A percentile compares a stretch with the other conserved stretches of the same genome.
Evolutionary conservation across 2,888 invertebrate genomes (phyloP).

Genomic region (Heliconius erato): DNA sequence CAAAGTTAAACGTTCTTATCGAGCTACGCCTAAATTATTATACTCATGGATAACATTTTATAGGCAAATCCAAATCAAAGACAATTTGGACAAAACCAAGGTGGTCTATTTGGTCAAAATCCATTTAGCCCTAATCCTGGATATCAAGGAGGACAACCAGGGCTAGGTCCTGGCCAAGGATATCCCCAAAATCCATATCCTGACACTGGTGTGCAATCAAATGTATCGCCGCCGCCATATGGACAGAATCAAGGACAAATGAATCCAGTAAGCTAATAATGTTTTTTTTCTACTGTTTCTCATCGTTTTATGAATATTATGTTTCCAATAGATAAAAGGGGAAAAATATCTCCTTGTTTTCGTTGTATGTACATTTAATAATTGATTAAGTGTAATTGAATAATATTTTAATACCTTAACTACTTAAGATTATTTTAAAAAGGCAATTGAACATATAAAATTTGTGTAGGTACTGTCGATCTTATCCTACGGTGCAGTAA

Average conservation of each 20-base stretch:
- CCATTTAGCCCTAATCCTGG: constrained; percentile 3
- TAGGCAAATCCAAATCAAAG: constrained; percentile 18
- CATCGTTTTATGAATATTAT: background rate
- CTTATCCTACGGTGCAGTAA: too few relatives aligned
- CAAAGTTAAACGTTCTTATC: too few relatives aligned
- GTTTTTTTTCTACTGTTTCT: background rate
- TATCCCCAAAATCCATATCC: constrained; percentile 14
- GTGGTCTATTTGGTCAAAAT: background rate
- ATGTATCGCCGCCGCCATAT: constrained; percentile 50
- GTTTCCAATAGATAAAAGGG: too few relatives aligned
- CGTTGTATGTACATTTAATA: too few relatives aligned
- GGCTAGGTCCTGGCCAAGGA: constrained; percentile 33
- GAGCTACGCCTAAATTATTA: background rate
- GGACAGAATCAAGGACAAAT: constrained; percentile 34
- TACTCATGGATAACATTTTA: background rate
- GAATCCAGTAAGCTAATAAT: background rate
- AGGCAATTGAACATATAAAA: too few relatives aligned
- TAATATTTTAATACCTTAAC: too few relatives aligned
- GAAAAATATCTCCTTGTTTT: too few relatives aligned
- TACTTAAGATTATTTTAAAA: too few relatives aligned
- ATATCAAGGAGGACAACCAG: constrained; percentile 9
- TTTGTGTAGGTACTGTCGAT: too few relatives aligned
- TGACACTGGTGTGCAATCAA: constrained; percentile 36
- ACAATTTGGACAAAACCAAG: constrained; percentile 6
- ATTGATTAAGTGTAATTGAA: too few relatives aligned